Evolutionary conservation across 2,797 vertebrate genomes (phyloP).

Genomic region (Craterocephalus amniculus): DNA sequence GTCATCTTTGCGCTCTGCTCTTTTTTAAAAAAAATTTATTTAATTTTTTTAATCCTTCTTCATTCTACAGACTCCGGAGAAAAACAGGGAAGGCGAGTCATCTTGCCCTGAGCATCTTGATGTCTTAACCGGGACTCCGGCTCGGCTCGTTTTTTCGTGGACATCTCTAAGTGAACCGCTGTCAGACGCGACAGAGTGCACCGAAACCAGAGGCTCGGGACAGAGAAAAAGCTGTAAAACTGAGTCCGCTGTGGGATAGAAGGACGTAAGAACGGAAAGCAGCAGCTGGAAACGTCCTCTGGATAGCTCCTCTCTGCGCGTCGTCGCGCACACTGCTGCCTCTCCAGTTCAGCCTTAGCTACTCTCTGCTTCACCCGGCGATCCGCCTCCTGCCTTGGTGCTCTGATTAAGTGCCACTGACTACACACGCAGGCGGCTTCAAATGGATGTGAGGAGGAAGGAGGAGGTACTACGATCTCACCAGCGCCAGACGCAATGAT

Average conservation of each 20-base stretch:
- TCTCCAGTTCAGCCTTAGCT: slow-evolving; percentile 57
- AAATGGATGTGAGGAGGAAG: slow-evolving; percentile 66
- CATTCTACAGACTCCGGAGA: slow-evolving; percentile 82
- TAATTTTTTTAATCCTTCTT: slow-evolving; percentile 72
- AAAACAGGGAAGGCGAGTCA: slow-evolving; percentile 69
- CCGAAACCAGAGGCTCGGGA: slow-evolving; percentile 15
- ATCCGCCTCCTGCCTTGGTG: slow-evolving; percentile 75
- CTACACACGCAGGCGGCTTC: slow-evolving; percentile 64
- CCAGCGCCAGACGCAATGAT: slow-evolving; percentile 81
- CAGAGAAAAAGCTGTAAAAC: slow-evolving; percentile 9
- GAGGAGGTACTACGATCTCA: slow-evolving; percentile 74
- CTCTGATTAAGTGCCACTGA: slow-evolving; percentile 75
- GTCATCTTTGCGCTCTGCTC: slow-evolving; percentile 84
- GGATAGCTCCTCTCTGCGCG: slow-evolving; percentile 50
- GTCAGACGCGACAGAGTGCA: slow-evolving; percentile 36
- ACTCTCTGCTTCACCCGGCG: slow-evolving; percentile 74
- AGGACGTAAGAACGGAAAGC: neutral
- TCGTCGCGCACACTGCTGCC: slow-evolving; percentile 65
- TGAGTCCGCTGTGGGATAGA: slow-evolving; percentile 14
- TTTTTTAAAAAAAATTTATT: no score
- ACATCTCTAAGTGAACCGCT: slow-evolving; percentile 69
- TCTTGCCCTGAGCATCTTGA: slow-evolving; percentile 70
- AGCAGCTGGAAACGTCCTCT: slow-evolving; percentile 10
- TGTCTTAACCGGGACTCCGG: slow-evolving; percentile 79
- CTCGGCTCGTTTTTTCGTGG: slow-evolving; percentile 73